Conservation (phyloP, 2,888 invertebrate genomes). For the Thecocarcelia acutangulata region DNA sequence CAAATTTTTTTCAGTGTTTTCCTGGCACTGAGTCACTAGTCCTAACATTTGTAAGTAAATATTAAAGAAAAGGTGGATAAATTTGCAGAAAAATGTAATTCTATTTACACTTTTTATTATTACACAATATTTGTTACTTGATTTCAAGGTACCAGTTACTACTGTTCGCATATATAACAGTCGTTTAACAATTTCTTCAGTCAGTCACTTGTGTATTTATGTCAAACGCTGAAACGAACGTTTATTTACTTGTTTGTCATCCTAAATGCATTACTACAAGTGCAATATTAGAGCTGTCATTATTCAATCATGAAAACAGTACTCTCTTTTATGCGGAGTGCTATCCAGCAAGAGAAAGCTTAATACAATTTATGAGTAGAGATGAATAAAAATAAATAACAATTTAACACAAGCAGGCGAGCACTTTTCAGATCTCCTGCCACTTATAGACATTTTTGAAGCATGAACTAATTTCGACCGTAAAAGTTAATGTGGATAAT, state of each 20-base stretch:
- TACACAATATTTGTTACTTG: slow-evolving; percentile 52
- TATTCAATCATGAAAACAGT: slow-evolving; percentile 49
- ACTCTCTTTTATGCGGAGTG: not conserved
- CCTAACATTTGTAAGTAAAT: slow-evolving; percentile 40
- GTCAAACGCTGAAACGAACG: slow-evolving; percentile 39
- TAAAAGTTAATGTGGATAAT: slow-evolving; percentile 61
- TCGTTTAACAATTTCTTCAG: not conserved
- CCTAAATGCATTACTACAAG: slow-evolving; percentile 54
- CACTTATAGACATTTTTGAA: slow-evolving; percentile 23
- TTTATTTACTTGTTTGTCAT: slow-evolving; percentile 55
- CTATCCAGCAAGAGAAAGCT: not conserved
- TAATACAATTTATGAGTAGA: slow-evolving; percentile 14
- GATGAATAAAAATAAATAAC: slow-evolving; percentile 4
- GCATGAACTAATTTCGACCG: slow-evolving; percentile 49
- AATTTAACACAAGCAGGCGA: slow-evolving; percentile 7
- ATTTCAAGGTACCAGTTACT: slow-evolving; percentile 33
- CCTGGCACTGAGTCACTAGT: not conserved
- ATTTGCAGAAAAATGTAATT: slow-evolving; percentile 18
- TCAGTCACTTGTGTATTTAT: slow-evolving; percentile 53
- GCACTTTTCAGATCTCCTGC: not conserved
- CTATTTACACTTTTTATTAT: slow-evolving; percentile 54
- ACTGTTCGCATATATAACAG: not conserved
- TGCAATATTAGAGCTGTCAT: slow-evolving; percentile 50
- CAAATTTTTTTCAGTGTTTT: slow-evolving; percentile 27
- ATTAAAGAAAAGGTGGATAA: slow-evolving; percentile 15